Conservation (phyloP, 2,888 invertebrate species). For the Eilema caniola region DNA sequence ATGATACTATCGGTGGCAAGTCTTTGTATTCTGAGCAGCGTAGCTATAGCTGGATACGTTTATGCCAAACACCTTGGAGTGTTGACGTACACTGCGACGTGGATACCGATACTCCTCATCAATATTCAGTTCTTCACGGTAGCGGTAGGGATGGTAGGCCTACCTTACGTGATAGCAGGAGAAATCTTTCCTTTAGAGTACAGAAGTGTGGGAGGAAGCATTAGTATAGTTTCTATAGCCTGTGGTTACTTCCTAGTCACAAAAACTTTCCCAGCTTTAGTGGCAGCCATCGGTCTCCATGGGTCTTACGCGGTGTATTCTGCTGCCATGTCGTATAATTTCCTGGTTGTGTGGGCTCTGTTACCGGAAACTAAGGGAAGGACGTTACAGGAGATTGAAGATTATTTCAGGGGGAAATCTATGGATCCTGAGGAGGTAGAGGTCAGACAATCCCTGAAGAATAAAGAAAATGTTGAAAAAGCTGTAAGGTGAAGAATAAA, state of each 20-base stretch:
- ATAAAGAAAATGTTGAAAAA: conserved; percentile 36
- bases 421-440: conserved; percentile 52
- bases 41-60: conserved; percentile 77
- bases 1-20: conserved; percentile 85
- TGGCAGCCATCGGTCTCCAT: conserved; percentile 76
- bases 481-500: conserved; percentile 23
- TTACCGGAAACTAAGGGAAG: conserved; percentile 90
- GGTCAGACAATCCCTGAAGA: conserved; percentile 37
- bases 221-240: conserved; percentile 85
- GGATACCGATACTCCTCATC: conserved; percentile 76
- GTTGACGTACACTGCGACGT: conserved; percentile 60
- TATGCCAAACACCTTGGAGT: conserved; percentile 56
- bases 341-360: conserved; percentile 81
- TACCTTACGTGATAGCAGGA: conserved; percentile 89
- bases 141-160: conserved; percentile 85
- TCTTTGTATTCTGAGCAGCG: conserved; percentile 83
- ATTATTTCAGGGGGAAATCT: conserved; percentile 70
- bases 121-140: conserved; percentile 83
- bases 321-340: conserved; percentile 75
- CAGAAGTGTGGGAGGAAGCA: conserved; percentile 87
- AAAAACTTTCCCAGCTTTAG: conserved; percentile 86
- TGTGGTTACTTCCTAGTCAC: conserved; percentile 86
- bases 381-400: conserved; percentile 89
- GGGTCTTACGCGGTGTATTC: conserved; percentile 86
- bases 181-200: conserved; percentile 88